Percentiles rank a stretch among this genome's conserved stretches.
These are phyloP conservation scores for Cerastis leucographa DNA, from an alignment of 2,888 invertebrate species.

Conservation along the genomic window DNA sequence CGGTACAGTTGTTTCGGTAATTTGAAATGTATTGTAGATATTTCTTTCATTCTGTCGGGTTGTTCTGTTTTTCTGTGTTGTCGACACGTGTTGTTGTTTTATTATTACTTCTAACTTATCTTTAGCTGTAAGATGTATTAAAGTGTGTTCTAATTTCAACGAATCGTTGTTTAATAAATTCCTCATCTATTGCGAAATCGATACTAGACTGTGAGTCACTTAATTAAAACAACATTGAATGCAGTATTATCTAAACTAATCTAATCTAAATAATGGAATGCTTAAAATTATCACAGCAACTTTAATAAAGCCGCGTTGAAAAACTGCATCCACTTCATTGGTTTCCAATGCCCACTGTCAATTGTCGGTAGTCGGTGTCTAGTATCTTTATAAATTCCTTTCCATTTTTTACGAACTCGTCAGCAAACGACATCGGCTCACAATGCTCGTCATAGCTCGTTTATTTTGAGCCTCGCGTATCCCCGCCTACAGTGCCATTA, in stretches of 20 bases:
- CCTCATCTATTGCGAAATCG: slow-evolving; percentile 22
- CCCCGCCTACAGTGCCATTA: slow-evolving; percentile 83
- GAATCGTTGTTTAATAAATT: slow-evolving; percentile 8
- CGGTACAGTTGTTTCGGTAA: slow-evolving; percentile 69
- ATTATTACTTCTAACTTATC: slow-evolving; percentile 18
- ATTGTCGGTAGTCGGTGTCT: not conserved
- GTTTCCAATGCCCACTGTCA: not conserved
- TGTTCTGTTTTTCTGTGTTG: not conserved
- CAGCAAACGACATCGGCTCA: slow-evolving; percentile 52
- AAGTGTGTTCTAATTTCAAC: slow-evolving; percentile 14
- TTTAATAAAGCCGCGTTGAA: not conserved
- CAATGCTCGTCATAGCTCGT: slow-evolving; percentile 60
- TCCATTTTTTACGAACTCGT: slow-evolving; percentile 43
- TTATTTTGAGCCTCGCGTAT: slow-evolving; percentile 67
- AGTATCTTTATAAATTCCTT: slow-evolving; percentile 35
- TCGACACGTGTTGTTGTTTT: slow-evolving; percentile 27
- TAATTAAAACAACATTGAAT: slow-evolving; percentile 46
- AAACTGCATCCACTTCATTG: slow-evolving; percentile 1
- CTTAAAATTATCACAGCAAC: not conserved
- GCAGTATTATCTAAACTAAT: slow-evolving; percentile 25
- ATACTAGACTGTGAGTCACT: slow-evolving; percentile 48
- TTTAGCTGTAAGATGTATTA: not conserved
- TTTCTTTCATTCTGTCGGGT: slow-evolving; percentile 10
- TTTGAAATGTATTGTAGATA: slow-evolving; percentile 69
- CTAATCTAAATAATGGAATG: slow-evolving; percentile 4